Evolutionary conservation across 2,888 invertebrate species (phyloP).

Genomic region (Rhingia campestris): DNA sequence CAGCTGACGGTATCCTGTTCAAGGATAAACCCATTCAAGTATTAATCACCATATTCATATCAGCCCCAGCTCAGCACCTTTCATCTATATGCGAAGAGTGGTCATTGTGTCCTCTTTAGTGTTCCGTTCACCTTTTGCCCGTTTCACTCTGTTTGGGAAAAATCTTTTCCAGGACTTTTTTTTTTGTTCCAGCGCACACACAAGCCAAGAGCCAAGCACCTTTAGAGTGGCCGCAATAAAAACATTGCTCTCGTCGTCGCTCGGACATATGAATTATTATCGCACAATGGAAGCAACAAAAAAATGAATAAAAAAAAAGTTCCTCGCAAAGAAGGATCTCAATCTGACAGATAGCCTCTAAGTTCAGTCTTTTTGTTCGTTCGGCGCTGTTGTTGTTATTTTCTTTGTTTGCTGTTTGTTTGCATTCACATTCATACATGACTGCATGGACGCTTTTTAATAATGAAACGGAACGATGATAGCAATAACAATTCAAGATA

Average conservation of each 20-base stretch:
- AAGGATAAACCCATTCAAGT: slow-evolving; percentile 48
- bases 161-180: slow-evolving; percentile 66
- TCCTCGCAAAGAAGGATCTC: slow-evolving; percentile 73
- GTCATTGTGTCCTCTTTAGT: slow-evolving; percentile 62
- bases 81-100: slow-evolving; percentile 35
- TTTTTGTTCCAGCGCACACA: slow-evolving; percentile 34
- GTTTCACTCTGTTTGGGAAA: slow-evolving; percentile 26
- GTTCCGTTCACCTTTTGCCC: slow-evolving; percentile 67
- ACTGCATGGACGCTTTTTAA: slow-evolving; percentile 77
- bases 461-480: slow-evolving; percentile 74
- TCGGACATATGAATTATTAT: slow-evolving; percentile 74
- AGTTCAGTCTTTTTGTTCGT: slow-evolving; percentile 53
- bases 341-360: slow-evolving; percentile 71
- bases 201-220: slow-evolving; percentile 63
- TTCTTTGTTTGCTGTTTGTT: slow-evolving; percentile 74
- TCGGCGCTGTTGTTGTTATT: slow-evolving; percentile 60
- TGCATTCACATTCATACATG: slow-evolving; percentile 76
- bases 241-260: slow-evolving; percentile 39
- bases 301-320: slow-evolving; percentile 38
- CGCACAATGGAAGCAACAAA: slow-evolving; percentile 51
- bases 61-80: slow-evolving; percentile 66
- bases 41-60: slow-evolving; percentile 58
- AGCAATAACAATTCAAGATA: slow-evolving; percentile 73
- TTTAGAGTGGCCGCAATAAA: slow-evolving; percentile 73
- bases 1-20: slow-evolving; percentile 20